Evolutionary conservation across 1,140 invertebrate genomes (phyloP).

Genomic region (Lepidurus packardi): DNA sequence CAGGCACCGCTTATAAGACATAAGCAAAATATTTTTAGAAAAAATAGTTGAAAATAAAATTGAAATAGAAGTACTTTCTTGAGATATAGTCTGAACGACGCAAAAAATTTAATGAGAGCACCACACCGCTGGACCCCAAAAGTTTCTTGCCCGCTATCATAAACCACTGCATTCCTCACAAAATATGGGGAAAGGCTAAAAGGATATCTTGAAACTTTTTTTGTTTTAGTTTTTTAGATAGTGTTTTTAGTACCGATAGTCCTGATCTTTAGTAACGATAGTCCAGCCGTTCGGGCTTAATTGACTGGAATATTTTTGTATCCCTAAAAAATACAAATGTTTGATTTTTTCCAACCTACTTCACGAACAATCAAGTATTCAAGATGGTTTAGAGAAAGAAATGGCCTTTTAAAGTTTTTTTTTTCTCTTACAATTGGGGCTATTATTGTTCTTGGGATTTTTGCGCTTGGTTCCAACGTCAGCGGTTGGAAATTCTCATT

Average conservation of each 20-base stretch:
- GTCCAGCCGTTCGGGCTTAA: too few relatives aligned
- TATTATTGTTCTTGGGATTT: neutral
- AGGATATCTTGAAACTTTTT: neutral
- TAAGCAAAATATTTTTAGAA: neutral
- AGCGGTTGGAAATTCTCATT: constrained; percentile 10
- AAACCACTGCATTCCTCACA: neutral
- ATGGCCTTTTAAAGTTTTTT: neutral
- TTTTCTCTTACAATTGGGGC: neutral
- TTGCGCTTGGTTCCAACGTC: neutral
- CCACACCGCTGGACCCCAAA: neutral
- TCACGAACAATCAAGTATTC: too few relatives aligned
- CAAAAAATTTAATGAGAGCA: neutral
- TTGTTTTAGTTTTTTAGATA: too few relatives aligned
- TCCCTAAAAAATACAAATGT: too few relatives aligned
- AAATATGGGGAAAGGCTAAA: neutral
- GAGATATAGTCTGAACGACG: neutral
- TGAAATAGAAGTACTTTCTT: neutral
- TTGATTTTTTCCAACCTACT: too few relatives aligned
- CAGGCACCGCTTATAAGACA: neutral
- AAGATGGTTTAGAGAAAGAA: too few relatives aligned
- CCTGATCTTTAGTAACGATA: too few relatives aligned
- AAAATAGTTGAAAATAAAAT: neutral
- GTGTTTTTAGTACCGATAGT: too few relatives aligned
- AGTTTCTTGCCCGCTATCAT: neutral
- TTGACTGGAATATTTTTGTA: too few relatives aligned